Evolutionary conservation across 2,797 vertebrate species (phyloP).

Genomic region (Halcyon badia): DNA sequence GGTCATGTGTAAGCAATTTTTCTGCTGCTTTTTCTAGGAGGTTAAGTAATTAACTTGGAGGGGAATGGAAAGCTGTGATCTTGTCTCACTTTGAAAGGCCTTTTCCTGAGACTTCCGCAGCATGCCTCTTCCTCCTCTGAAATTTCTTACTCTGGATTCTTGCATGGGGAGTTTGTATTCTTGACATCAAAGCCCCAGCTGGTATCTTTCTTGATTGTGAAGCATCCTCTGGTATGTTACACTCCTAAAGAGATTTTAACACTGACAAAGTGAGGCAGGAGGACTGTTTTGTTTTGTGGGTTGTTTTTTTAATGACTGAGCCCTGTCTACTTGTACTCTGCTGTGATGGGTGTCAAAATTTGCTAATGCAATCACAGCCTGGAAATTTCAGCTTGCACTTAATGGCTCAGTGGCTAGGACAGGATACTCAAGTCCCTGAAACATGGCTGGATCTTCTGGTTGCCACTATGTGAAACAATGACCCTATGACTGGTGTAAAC

Average conservation of each 20-base stretch:
- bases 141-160: slow-evolving; percentile 14
- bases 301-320: background rate
- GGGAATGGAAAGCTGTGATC: slow-evolving; percentile 57
- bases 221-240: background rate
- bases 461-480: background rate
- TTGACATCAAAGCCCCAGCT: background rate
- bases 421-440: background rate
- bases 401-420: background rate
- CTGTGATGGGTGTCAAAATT: background rate
- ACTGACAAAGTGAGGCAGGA: background rate
- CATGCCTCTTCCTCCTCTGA: background rate
- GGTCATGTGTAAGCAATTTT: slow-evolving; percentile 55
- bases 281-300: background rate
- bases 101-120: slow-evolving; percentile 38
- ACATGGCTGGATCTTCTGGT: background rate
- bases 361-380: background rate
- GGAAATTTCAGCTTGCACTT: background rate
- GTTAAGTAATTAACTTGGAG: slow-evolving; percentile 61
- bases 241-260: background rate
- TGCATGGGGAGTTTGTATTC: background rate
- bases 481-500: background rate
- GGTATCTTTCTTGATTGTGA: background rate
- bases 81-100: slow-evolving; percentile 22
- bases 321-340: background rate
- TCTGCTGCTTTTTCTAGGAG: slow-evolving; percentile 50